These are phyloP conservation scores for Toxotes jaculatrix DNA, from an alignment of 2,113 vertebrate species.

Conservation along the genomic window DNA sequence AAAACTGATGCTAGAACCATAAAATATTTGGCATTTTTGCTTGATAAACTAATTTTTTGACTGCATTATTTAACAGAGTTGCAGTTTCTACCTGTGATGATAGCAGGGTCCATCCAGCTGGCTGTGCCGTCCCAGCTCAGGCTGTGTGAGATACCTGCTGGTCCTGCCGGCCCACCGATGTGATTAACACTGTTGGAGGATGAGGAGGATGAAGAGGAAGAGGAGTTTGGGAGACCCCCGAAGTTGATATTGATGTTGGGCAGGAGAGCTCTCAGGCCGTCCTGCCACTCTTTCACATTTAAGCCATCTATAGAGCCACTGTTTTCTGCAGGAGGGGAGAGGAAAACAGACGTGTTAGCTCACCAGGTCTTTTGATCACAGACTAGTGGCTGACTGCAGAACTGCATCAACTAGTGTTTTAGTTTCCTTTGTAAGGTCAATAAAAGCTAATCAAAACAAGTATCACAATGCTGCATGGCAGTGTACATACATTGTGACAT, in stretches of 20 bases:
- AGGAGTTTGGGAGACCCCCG: slow-evolving; percentile 97
- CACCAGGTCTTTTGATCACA: slow-evolving; percentile 13
- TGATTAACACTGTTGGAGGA: slow-evolving; percentile 98
- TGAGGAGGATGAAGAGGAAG: slow-evolving; percentile 88
- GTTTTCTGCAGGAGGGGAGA: slow-evolving; percentile 92
- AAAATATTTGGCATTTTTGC: neutral
- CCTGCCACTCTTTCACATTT: slow-evolving; percentile 99
- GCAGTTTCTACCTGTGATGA: slow-evolving; percentile 93
- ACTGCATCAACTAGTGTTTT: slow-evolving; percentile 46
- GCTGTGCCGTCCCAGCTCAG: slow-evolving; percentile 97
- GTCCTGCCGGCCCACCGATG: slow-evolving; percentile 91
- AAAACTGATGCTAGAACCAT: neutral
- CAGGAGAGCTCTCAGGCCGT: slow-evolving; percentile 98
- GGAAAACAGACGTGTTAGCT: slow-evolving; percentile 1
- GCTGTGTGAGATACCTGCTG: slow-evolving; percentile 92
- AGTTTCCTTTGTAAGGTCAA: slow-evolving; percentile 36
- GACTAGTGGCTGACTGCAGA: slow-evolving; percentile 50
- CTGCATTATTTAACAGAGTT: neutral
- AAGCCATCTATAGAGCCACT: slow-evolving; percentile 97
- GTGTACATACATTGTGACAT: slow-evolving; percentile 24
- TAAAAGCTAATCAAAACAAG: slow-evolving; percentile 43
- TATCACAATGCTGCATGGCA: neutral
- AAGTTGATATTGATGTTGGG: slow-evolving; percentile 99
- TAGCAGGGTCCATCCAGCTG: slow-evolving; percentile 99
- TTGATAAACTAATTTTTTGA: neutral